Conservation (phyloP, 1,140 invertebrate species). For the Drosophila suzukii region DNA sequence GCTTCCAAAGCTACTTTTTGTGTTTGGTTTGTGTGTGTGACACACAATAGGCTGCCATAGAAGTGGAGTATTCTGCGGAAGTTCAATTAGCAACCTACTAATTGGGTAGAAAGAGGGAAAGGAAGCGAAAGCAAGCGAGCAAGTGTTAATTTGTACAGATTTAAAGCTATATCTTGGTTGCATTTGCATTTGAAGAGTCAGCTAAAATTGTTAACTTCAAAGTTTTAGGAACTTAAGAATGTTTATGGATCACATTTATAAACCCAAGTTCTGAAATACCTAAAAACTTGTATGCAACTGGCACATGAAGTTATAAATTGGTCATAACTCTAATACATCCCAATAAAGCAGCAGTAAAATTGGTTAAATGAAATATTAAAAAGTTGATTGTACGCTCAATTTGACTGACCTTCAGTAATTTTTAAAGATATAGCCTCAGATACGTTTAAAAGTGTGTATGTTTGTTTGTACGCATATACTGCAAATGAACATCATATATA, state of each 20-base stretch:
- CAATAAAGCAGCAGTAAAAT: constrained; percentile 29
- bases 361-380: constrained; percentile 67
- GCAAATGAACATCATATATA: constrained; percentile 45
- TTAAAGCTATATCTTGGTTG: background rate
- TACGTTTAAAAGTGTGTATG: constrained; percentile 29
- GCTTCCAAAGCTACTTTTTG: constrained; percentile 24
- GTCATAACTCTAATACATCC: constrained; percentile 1
- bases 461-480: constrained; percentile 38
- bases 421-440: constrained; percentile 70
- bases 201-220: too few relatives aligned
- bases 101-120: constrained; percentile 7
- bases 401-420: constrained; percentile 75
- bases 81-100: constrained; percentile 58
- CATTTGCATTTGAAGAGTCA: background rate
- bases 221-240: too few relatives aligned
- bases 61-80: constrained; percentile 59
- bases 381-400: constrained; percentile 78
- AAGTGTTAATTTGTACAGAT: constrained; percentile 2
- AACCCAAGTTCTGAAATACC: too few relatives aligned
- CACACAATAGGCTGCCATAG: constrained; percentile 30
- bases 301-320: constrained; percentile 8
- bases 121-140: constrained; percentile 12
- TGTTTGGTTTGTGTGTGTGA: constrained; percentile 11
- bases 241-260: too few relatives aligned
- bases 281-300: background rate